A percentile compares a stretch with the other conserved stretches of the same genome.
phyloP scores from a whole-genome alignment of 2,113 vertebrate species.

The Tragelaphus imberbis region DNA sequence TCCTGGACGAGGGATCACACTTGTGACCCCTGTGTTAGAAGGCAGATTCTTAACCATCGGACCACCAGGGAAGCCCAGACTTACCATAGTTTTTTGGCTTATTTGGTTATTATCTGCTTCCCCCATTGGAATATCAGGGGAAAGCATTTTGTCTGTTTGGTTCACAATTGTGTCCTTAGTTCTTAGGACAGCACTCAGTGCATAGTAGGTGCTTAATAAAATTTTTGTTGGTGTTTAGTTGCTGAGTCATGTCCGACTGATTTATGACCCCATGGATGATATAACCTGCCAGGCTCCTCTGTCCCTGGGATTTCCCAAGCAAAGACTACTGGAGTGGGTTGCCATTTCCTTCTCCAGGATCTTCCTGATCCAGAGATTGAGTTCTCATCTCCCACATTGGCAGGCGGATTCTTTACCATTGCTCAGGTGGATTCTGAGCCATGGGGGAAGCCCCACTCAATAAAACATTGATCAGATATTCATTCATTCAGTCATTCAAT shows the following conservation, averaged over 20 bases:
- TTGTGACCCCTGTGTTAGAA: neutral
- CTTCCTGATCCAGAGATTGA: neutral
- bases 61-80: neutral
- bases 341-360: neutral
- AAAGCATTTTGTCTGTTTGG: neutral
- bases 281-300: neutral
- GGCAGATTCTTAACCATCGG: neutral
- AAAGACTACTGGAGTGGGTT: neutral
- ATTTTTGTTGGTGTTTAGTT: neutral
- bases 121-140: neutral
- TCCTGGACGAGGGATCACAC: neutral
- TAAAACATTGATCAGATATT: neutral
- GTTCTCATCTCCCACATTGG: neutral
- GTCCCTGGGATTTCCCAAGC: neutral
- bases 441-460: neutral
- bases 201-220: neutral
- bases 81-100: neutral
- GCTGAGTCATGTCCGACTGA: neutral
- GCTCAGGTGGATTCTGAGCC: neutral
- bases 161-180: neutral
- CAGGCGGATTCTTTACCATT: neutral
- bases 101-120: neutral
- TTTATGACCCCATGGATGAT: neutral
- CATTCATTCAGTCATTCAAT: neutral
- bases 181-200: neutral